Conservation (phyloP, 2,888 invertebrate genomes). For the Drosophila multiciliata region DNA sequence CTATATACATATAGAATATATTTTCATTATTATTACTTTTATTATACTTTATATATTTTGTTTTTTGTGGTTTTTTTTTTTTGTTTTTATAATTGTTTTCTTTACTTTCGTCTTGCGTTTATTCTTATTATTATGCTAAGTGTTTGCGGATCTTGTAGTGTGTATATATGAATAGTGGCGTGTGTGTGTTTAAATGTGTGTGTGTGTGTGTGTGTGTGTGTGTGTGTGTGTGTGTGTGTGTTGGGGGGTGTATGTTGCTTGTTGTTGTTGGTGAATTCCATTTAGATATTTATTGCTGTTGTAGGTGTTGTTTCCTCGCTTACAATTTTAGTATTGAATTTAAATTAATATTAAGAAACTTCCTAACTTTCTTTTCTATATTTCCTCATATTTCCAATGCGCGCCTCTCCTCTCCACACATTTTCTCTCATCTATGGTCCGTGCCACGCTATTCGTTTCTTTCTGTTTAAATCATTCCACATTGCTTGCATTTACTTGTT, state of each 20-base stretch:
- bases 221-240: constrained; percentile 6
- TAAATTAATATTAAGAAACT: constrained; percentile 76
- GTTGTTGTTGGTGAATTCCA: constrained; percentile 36
- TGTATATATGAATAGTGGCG: constrained; percentile 28
- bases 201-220: constrained; percentile 7
- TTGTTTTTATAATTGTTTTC: constrained; percentile 14
- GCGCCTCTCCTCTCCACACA: background rate
- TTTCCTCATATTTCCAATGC: background rate
- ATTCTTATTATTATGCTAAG: constrained; percentile 69
- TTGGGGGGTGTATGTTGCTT: constrained; percentile 1
- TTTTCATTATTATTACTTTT: constrained; percentile 22
- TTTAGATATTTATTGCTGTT: constrained; percentile 39
- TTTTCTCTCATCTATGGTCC: background rate
- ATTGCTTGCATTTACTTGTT: constrained; percentile 14
- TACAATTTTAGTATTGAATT: constrained; percentile 73
- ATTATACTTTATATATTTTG: constrained; percentile 1
- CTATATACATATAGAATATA: constrained; percentile 57
- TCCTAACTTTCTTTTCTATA: constrained; percentile 41
- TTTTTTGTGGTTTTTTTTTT: constrained; percentile 14
- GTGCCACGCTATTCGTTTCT: background rate
- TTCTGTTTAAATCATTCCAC: background rate
- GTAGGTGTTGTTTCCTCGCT: constrained; percentile 29
- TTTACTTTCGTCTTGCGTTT: constrained; percentile 7
- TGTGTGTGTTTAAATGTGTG: constrained; percentile 20
- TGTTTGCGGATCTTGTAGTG: constrained; percentile 46